Evolutionary conservation across 2,113 vertebrate species (phyloP), one percentile per base, ranked within the genome.

Genomic region (Vulpes ferrilata): DNA sequence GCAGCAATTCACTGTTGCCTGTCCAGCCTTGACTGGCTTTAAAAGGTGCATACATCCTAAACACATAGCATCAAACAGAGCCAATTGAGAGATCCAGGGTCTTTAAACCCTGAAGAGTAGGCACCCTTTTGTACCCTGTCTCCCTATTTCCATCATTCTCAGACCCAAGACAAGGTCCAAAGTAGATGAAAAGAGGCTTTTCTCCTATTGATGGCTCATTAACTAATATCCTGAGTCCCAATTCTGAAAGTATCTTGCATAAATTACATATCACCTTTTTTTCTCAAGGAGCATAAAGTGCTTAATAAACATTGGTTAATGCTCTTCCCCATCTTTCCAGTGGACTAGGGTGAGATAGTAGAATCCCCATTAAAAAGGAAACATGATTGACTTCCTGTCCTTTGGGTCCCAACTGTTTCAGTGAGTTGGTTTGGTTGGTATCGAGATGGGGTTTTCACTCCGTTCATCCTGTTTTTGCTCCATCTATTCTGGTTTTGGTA

Each of bases 231-330:
- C 82, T 73, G 88, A 94, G 85, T 97, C 81, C 93, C 57, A 48
- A 23, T 38, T 86, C 25, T 73, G 88, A 85, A 85, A 84, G 57
- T 43, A 73, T 15, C 85, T 93, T 78, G 51, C 53, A 32, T 90
- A 88, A 65, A 65, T 90, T 35, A 93, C 59, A 64, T 59, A 80
- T 16, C 38, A 60, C 91, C n/a, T 88, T 88, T 91, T 53, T 57
- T 62, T 43, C 91, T 84, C 79, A 76, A 86, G 79, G 91, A 97
- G 83, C 90, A 84, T 97, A 97, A 97, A 97, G 97, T 97, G 95
- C 98, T 96, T 93, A 60, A n/a, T 93, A 87, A 81, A 88, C 83
- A 64, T 32, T 35, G 60, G 51, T 67, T 64, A 74, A 73, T 60
- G 79, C 62, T 81, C 95, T 93, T 53, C 25, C 57, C 48, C 23